These are phyloP conservation scores for Puma concolor DNA, from an alignment of 2,113 vertebrate species.

Conservation along the genomic window DNA sequence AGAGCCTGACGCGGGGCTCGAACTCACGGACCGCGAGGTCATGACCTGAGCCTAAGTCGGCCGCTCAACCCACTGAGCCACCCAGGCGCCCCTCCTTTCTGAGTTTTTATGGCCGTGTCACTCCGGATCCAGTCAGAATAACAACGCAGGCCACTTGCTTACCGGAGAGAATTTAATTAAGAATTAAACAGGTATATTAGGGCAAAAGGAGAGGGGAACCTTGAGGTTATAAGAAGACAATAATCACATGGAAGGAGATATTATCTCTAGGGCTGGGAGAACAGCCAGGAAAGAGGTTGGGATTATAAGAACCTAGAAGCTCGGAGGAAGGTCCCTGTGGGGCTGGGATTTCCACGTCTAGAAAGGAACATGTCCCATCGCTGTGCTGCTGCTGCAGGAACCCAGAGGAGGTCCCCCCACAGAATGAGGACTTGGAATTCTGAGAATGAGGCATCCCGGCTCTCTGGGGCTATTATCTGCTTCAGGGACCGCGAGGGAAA, in stretches of 20 bases:
- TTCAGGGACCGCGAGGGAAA: not conserved
- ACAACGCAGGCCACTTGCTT: not conserved
- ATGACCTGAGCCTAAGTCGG: no score
- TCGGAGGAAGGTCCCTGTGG: accelerated
- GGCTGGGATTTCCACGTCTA: not conserved
- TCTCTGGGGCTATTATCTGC: not conserved
- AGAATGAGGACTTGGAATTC: not conserved
- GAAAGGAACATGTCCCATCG: not conserved
- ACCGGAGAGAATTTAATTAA: not conserved
- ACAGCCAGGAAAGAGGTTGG: accelerated
- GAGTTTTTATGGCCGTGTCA: not conserved
- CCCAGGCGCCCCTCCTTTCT: not conserved
- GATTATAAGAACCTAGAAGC: not conserved
- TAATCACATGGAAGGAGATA: not conserved
- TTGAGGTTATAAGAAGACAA: not conserved
- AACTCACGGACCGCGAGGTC: no score
- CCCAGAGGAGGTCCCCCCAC: not conserved
- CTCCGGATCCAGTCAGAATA: not conserved
- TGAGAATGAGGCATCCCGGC: not conserved
- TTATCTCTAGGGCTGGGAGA: no score
- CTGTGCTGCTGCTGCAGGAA: not conserved
- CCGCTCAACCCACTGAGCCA: no score
- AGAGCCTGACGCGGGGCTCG: no score
- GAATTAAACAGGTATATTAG: not conserved
- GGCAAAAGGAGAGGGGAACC: not conserved